Conservation (phyloP, 2,888 invertebrate species). For the Biston stratarius region DNA sequence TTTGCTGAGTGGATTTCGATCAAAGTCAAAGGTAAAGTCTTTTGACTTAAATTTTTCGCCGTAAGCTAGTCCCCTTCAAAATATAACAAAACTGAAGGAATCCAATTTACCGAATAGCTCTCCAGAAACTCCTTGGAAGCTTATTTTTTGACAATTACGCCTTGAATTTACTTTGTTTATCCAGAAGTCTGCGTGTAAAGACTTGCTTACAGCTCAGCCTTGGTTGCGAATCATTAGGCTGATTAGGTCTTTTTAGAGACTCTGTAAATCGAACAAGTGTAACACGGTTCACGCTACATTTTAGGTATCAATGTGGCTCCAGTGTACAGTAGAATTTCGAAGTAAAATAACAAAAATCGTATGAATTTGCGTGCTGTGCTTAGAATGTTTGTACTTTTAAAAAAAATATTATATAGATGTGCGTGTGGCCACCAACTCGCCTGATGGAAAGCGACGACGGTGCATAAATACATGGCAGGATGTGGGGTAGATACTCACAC, state of each 20-base stretch:
- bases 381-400: too few relatives aligned
- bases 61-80: slow-evolving; percentile 13
- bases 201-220: background rate
- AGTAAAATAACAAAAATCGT: too few relatives aligned
- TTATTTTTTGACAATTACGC: slow-evolving; percentile 40
- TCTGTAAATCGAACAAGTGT: background rate
- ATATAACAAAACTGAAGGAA: slow-evolving; percentile 34
- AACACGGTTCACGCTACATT: too few relatives aligned
- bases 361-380: too few relatives aligned
- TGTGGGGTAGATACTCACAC: too few relatives aligned
- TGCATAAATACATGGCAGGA: too few relatives aligned
- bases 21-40: background rate
- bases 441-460: too few relatives aligned
- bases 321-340: too few relatives aligned
- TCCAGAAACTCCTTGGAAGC: slow-evolving; percentile 33
- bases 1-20: background rate
- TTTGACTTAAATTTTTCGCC: slow-evolving; percentile 10
- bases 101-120: slow-evolving; percentile 41
- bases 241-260: background rate
- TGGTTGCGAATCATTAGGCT: background rate
- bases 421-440: too few relatives aligned
- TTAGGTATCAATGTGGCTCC: too few relatives aligned
- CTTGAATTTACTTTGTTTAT: slow-evolving; percentile 42
- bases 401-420: too few relatives aligned
- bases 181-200: slow-evolving; percentile 27